Conservation (phyloP, 1,140 invertebrate species). For the Euura lappo region DNA sequence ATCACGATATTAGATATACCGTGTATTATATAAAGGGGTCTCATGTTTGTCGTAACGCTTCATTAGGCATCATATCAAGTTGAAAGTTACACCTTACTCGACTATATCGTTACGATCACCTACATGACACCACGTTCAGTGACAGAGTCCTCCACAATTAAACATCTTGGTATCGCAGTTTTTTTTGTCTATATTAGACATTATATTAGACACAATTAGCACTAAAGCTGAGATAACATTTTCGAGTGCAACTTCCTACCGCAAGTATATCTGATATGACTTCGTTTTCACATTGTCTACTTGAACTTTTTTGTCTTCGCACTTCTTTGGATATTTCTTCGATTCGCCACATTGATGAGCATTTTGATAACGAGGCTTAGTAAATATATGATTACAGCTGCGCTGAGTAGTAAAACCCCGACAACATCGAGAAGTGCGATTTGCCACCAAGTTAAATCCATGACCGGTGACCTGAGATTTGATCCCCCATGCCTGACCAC, state of each 20-base stretch:
- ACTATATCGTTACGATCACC: too few species aligned
- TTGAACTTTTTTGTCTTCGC: neutral
- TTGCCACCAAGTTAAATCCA: constrained; percentile 45
- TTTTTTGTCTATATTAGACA: neutral
- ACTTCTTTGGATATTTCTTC: neutral
- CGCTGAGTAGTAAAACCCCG: constrained; percentile 24
- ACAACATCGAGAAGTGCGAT: constrained; percentile 43
- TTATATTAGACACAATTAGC: neutral
- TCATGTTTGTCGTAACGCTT: too few species aligned
- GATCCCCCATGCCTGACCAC: constrained; percentile 53
- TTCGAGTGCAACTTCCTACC: too few species aligned
- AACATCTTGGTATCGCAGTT: too few species aligned
- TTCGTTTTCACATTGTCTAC: neutral
- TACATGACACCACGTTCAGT: too few species aligned
- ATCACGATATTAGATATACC: too few species aligned
- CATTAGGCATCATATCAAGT: too few species aligned
- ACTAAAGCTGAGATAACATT: too few species aligned
- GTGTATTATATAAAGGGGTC: too few species aligned
- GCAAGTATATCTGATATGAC: neutral
- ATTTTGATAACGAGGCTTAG: neutral
- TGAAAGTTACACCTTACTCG: too few species aligned
- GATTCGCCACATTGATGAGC: neutral
- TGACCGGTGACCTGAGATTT: constrained; percentile 43
- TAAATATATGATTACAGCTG: neutral
- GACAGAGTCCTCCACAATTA: too few species aligned